These are phyloP conservation scores for Agonum fuliginosum DNA, from an alignment of 2,888 invertebrate genomes.

Conservation along the genomic window DNA sequence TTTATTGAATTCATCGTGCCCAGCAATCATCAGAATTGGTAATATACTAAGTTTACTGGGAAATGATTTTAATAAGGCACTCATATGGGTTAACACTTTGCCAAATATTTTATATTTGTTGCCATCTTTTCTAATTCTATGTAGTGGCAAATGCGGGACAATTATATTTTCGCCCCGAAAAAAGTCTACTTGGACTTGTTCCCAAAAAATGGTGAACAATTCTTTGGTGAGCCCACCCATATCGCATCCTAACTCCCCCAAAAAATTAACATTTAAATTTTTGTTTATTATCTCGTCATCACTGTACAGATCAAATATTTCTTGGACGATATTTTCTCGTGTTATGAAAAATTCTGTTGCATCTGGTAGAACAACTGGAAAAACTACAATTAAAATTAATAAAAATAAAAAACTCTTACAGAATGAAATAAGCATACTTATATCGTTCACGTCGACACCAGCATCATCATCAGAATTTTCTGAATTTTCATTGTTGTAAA, in stretches of 20 bases:
- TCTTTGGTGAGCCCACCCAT: not conserved
- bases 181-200: not conserved
- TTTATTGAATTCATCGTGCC: not conserved
- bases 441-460: not conserved
- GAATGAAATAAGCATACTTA: slow-evolving; percentile 6
- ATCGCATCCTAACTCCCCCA: not conserved
- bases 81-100: not conserved
- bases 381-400: not conserved
- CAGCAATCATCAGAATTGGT: not conserved
- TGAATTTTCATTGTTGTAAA: not conserved
- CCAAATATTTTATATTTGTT: not conserved
- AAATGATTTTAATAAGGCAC: not conserved
- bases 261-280: not conserved
- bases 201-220: not conserved
- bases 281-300: not conserved
- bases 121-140: not conserved
- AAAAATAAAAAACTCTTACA: no score
- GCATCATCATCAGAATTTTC: not conserved
- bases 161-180: slow-evolving; percentile 8
- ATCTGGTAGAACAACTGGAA: not conserved
- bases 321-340: not conserved
- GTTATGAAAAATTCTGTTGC: not conserved
- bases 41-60: not conserved
- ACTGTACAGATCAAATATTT: not conserved
- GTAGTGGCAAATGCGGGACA: no score